Evolutionary conservation across 2,888 invertebrate species (phyloP).

Genomic region (Hypolimnas misippus): DNA sequence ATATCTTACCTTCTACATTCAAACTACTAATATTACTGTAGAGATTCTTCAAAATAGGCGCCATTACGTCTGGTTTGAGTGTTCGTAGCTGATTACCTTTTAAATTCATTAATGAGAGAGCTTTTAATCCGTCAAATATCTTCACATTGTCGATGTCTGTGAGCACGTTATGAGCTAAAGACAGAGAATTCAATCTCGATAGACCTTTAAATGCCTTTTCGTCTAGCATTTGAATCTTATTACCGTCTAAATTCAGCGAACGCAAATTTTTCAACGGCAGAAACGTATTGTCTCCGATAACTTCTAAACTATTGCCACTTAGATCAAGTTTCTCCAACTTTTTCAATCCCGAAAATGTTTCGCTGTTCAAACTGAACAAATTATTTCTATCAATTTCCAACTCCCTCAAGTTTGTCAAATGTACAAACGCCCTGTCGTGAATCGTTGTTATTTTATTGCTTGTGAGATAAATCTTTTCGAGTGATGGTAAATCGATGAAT

Average conservation of each 20-base stretch:
- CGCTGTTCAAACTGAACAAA: slow-evolving; percentile 88
- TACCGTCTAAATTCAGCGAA: slow-evolving; percentile 66
- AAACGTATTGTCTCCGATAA: slow-evolving; percentile 91
- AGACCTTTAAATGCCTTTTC: slow-evolving; percentile 73
- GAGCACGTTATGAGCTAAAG: slow-evolving; percentile 66
- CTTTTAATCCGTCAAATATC: slow-evolving; percentile 60
- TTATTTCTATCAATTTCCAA: slow-evolving; percentile 91
- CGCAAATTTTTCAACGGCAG: slow-evolving; percentile 61
- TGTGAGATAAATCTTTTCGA: slow-evolving; percentile 90
- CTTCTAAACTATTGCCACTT: slow-evolving; percentile 88
- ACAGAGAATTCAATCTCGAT: slow-evolving; percentile 57
- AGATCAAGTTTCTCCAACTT: slow-evolving; percentile 88
- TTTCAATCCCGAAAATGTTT: slow-evolving; percentile 89
- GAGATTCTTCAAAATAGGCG: slow-evolving; percentile 67
- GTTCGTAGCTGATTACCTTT: slow-evolving; percentile 65
- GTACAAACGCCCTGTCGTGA: slow-evolving; percentile 92
- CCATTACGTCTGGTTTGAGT: slow-evolving; percentile 61
- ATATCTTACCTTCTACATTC: slow-evolving; percentile 69
- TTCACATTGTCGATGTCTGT: slow-evolving; percentile 60
- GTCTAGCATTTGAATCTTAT: slow-evolving; percentile 77
- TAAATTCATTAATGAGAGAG: slow-evolving; percentile 60
- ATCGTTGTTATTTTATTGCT: slow-evolving; percentile 92
- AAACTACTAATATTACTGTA: slow-evolving; percentile 57
- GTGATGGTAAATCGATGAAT: slow-evolving; percentile 87
- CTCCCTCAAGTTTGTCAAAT: slow-evolving; percentile 87